Conservation (phyloP, 2,888 invertebrate genomes). For the Antheraea yamamai region DNA sequence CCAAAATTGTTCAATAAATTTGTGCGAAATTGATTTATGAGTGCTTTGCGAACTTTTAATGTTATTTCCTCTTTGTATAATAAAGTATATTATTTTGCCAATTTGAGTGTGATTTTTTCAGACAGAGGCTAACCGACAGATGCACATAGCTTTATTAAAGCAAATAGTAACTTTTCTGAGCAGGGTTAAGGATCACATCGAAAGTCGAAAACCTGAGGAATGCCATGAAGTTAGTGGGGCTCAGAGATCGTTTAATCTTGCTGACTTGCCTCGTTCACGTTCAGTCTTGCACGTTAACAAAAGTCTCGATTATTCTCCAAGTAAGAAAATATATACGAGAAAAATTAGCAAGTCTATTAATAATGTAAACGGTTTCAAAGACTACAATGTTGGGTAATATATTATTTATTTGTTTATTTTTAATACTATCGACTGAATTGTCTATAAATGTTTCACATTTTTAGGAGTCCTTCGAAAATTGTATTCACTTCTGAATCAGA, state of each 20-base stretch:
- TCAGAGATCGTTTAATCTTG: conserved; percentile 50
- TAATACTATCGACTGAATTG: neutral
- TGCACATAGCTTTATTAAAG: conserved; percentile 87
- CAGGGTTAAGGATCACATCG: conserved; percentile 85
- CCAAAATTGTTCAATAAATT: conserved; percentile 39
- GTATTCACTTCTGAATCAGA: conserved; percentile 63
- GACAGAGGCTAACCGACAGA: conserved; percentile 87
- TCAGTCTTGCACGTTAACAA: conserved; percentile 72
- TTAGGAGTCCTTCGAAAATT: conserved; percentile 66
- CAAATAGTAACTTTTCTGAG: conserved; percentile 87
- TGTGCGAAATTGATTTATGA: conserved; percentile 26
- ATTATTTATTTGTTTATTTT: conserved; percentile 11
- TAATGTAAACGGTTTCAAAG: conserved; percentile 70
- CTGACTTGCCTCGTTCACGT: conserved; percentile 67
- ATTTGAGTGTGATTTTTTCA: conserved; percentile 64
- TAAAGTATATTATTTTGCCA: conserved; percentile 32
- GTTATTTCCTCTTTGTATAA: conserved; percentile 22
- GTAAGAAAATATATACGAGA: conserved; percentile 62
- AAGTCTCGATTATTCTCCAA: conserved; percentile 55
- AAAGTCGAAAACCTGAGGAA: conserved; percentile 56
- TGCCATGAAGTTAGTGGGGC: conserved; percentile 30
- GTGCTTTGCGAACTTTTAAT: conserved; percentile 40
- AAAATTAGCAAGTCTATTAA: conserved; percentile 76
- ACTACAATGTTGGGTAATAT: conserved; percentile 61
- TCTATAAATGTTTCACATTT: neutral